Evolutionary conservation across 2,797 vertebrate species (phyloP).

Genomic region (Acrossocheilus fasciatus): DNA sequence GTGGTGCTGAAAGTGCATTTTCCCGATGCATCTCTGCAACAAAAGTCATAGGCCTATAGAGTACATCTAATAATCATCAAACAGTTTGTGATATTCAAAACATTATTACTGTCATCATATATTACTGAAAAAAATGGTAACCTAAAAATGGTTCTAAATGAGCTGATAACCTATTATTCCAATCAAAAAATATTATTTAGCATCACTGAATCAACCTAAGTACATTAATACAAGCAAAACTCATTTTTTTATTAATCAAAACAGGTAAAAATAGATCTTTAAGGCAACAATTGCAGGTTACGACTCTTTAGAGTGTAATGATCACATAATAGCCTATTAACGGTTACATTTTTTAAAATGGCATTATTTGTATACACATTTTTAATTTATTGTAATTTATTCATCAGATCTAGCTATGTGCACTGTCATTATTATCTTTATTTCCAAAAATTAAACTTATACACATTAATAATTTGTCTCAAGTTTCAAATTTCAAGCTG

Average conservation of each 20-base stretch:
- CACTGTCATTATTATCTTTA: not conserved
- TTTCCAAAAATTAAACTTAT: not conserved
- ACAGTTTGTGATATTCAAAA: not conserved
- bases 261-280: not conserved
- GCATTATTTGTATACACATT: not conserved
- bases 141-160: not conserved
- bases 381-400: not conserved
- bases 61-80: not conserved
- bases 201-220: not conserved
- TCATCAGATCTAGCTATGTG: not conserved
- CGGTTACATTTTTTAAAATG: not conserved
- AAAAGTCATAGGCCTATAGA: not conserved
- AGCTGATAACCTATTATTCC: not conserved
- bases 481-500: not conserved
- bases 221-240: not conserved
- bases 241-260: not conserved
- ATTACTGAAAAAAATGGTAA: not conserved
- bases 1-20: conserved; percentile 67
- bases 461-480: not conserved
- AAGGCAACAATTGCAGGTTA: not conserved
- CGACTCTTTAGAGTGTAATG: not conserved
- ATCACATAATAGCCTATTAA: not conserved
- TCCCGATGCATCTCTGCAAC: not conserved
- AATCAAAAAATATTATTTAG: not conserved
- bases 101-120: not conserved